phyloP scores from a whole-genome alignment of 2,113 vertebrate species.

The Sclerurus mexicanus region DNA sequence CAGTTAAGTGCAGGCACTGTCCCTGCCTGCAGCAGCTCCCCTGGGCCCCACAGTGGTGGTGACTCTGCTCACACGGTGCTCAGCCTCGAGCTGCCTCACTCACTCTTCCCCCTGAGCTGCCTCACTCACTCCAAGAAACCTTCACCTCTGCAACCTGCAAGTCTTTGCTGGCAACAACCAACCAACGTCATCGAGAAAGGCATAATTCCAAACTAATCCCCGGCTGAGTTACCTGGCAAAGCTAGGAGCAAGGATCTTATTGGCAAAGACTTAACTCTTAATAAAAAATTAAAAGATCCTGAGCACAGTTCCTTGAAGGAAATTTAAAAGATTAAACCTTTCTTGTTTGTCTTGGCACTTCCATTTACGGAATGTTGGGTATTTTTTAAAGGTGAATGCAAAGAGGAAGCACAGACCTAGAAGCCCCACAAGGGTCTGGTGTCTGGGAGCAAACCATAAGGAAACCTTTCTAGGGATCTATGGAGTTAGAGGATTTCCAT shows the following conservation, averaged over 20 bases:
- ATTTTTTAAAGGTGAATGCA: background rate
- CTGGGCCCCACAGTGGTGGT: background rate
- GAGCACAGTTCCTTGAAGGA: background rate
- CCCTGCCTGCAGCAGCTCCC: fast-evolving
- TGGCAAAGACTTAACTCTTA: background rate
- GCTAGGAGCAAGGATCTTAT: background rate
- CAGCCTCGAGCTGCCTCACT: fast-evolving
- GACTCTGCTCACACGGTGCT: background rate
- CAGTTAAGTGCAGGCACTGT: background rate
- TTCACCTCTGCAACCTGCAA: background rate
- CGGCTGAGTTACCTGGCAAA: background rate
- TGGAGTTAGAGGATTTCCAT: fast-evolving
- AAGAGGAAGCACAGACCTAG: background rate
- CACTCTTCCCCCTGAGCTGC: fast-evolving
- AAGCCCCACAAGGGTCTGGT: background rate
- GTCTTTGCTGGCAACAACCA: background rate
- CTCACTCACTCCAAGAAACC: background rate
- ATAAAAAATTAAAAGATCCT: background rate
- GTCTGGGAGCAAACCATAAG: background rate
- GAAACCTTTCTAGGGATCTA: background rate
- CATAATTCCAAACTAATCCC: background rate
- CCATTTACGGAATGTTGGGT: background rate
- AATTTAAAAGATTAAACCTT: background rate
- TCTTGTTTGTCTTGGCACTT: background rate
- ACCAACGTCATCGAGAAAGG: background rate